phyloP scores from a whole-genome alignment of 2,113 vertebrate genomes.

The Empidonax alnorum region DNA sequence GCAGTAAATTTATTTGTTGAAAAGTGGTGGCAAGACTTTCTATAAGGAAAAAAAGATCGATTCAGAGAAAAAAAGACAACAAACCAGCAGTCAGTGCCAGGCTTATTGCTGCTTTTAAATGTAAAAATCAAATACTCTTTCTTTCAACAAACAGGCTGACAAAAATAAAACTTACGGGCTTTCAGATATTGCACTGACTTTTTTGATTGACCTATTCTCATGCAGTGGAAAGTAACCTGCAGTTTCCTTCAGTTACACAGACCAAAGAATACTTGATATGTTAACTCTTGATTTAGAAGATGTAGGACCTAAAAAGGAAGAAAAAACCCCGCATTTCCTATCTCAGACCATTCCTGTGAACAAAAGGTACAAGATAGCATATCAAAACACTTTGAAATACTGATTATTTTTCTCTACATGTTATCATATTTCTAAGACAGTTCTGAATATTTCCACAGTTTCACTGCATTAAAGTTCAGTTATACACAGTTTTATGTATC shows the following conservation, averaged over 20 bases:
- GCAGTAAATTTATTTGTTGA: slow-evolving; percentile 66
- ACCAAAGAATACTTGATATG: not conserved
- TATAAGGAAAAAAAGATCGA: not conserved
- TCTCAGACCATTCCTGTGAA: not conserved
- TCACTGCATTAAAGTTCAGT: not conserved
- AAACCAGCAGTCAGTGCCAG: not conserved
- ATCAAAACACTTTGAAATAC: not conserved
- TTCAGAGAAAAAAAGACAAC: not conserved
- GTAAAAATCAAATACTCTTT: not conserved
- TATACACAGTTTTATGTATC: not conserved
- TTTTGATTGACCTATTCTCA: not conserved
- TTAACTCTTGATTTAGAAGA: not conserved
- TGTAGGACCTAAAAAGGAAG: not conserved
- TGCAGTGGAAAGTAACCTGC: not conserved
- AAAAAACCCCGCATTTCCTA: not conserved
- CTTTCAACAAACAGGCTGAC: not conserved
- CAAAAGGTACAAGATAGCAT: not conserved
- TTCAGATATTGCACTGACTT: not conserved
- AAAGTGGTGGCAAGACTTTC: slow-evolving; percentile 45
- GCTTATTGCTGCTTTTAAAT: not conserved
- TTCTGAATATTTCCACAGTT: not conserved
- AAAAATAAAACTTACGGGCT: not conserved
- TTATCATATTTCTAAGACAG: not conserved
- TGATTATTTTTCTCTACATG: not conserved
- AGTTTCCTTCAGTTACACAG: not conserved